phyloP scores from a whole-genome alignment of 2,113 vertebrate genomes.

The Halcyon senegalensis region DNA sequence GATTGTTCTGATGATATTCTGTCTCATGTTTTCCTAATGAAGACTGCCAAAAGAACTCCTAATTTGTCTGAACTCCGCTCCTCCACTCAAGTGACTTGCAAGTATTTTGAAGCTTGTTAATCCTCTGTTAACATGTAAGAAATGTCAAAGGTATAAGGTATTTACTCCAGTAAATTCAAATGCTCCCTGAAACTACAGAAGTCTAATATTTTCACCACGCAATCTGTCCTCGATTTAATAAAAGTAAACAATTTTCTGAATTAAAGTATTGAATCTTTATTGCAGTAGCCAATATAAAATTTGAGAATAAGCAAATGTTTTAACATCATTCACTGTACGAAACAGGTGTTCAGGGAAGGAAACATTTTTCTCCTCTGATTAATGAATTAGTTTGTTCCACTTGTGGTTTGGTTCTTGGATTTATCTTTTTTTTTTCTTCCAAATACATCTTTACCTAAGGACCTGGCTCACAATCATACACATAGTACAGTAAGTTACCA shows the following conservation, averaged over 20 bases:
- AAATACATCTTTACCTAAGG: not conserved
- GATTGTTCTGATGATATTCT: not conserved
- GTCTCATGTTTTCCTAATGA: not conserved
- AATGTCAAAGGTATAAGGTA: not conserved
- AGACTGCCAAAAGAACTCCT: not conserved
- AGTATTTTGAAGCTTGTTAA: not conserved
- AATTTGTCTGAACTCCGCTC: not conserved
- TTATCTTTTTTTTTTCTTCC: not conserved
- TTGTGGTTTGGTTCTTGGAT: not conserved
- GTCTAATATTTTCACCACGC: not conserved
- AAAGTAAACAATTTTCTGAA: not conserved
- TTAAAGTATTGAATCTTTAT: not conserved
- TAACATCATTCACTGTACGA: not conserved
- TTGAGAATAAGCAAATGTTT: constrained; percentile 10
- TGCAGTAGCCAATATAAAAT: not conserved
- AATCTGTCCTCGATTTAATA: not conserved
- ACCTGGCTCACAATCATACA: not conserved
- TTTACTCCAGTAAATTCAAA: not conserved
- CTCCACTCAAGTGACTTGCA: not conserved
- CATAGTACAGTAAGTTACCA: not conserved
- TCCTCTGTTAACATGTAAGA: not conserved
- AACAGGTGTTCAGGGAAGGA: constrained; percentile 14
- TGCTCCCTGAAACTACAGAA: not conserved
- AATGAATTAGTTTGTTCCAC: not conserved
- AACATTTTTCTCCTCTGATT: not conserved